Base-by-base conservation (phyloP, 2,113 vertebrate species). In the Epinephelus fuscoguttatus region DNA sequence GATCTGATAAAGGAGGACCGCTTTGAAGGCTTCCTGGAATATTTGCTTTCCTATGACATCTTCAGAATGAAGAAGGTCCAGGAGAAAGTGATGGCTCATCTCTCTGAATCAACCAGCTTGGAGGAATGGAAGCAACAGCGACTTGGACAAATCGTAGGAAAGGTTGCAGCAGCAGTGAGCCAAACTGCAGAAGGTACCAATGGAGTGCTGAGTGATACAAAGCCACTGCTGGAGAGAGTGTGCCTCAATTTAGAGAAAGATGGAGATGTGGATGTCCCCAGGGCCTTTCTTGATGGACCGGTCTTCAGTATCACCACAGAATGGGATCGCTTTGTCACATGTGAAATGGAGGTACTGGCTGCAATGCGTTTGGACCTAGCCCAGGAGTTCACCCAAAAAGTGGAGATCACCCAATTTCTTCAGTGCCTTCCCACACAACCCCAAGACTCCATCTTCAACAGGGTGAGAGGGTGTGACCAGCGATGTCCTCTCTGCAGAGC, bases 401-500 rank as follows among this genome's bases (percentile, higher is more conserved):
- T 75, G 21, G 82, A 93, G 3, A 53, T 75, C 2, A 60, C 75
- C 19, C 49, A 89, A 40, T 55, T 91, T 56, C 86, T 93, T 59
- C 30, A 85, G 11, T 80, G 69, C 78, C 93, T 94, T 33, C 78
- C 90, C 9, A 5, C 78, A 75, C 82, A 88, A 62, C 92, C 94
- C 3, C 86, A 90, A n/a, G 67, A 89, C 0, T 72, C 18, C 45
- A 88, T 95, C 17, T 90, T 90, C 14, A 75, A 89, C 23, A 84
- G 7, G 75, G 90, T 96, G 7, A 92, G 88, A 78, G 94, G 95
- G 33, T 96, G 96, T 71, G 89, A 88, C 15, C 84, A 94, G 63
- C 78, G 67, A 9, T 96, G 95, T 78, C 95, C 95, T 40, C 84
- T 94, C 77, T 96, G 95, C 57, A 86, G 80, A 74, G 90, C 93